phyloP scores from a whole-genome alignment of 92 coral and sea anemone genomes.

The Epizoanthus rinbou region DNA sequence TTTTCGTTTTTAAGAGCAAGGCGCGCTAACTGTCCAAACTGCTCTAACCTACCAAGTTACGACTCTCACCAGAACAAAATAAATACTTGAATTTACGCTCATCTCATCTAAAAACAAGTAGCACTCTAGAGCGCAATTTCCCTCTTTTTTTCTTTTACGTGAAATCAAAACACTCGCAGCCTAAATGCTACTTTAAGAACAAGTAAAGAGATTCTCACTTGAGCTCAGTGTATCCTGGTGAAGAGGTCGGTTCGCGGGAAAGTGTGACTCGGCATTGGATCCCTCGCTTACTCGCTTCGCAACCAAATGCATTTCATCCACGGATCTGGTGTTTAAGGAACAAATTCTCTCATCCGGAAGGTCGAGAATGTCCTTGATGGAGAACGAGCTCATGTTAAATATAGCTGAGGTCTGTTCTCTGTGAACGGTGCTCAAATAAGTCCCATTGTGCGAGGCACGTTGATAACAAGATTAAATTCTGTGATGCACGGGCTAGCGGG shows the following conservation, averaged over 20 bases:
- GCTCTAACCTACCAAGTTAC: not conserved
- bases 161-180: constrained; percentile 27
- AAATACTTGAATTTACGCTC: constrained; percentile 15
- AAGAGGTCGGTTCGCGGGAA: constrained; percentile 14
- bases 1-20: not conserved
- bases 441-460: constrained; percentile 74
- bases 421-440: constrained; percentile 82
- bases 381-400: constrained; percentile 72
- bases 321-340: constrained; percentile 57
- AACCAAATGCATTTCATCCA: constrained; percentile 42
- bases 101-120: constrained; percentile 15
- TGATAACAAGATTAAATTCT: constrained; percentile 74
- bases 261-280: constrained; percentile 30
- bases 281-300: constrained; percentile 15
- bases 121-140: constrained; percentile 14
- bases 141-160: not conserved
- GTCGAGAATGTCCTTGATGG: constrained; percentile 87
- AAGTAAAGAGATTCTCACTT: constrained; percentile 57
- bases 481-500: constrained; percentile 73
- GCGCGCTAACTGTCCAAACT: not conserved
- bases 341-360: constrained; percentile 86
- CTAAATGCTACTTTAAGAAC: constrained; percentile 15
- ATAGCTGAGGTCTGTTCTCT: constrained; percentile 34
- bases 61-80: constrained; percentile 13
- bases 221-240: constrained; percentile 51